Base-by-base conservation (phyloP, 2,888 invertebrate species). In the Thera britannica region DNA sequence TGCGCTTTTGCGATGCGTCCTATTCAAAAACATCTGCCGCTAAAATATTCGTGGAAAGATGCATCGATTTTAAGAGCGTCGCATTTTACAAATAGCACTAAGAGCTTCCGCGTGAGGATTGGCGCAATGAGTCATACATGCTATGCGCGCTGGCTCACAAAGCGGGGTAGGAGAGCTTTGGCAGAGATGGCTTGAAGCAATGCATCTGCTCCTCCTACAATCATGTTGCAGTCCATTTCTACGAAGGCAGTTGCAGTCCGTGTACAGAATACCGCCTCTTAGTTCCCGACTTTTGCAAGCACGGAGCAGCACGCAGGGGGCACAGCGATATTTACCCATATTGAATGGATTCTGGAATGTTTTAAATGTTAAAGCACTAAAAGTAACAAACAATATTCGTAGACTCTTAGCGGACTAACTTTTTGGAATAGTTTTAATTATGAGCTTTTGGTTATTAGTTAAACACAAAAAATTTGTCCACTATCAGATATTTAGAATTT, bases 181-280 rank as follows among this genome's bases (percentile, higher is more conserved):
- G 71, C 93, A 93, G 3, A 83, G 81, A 0, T 38, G 4, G n/a
- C 89, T 82, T 1, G 89, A 89, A 60, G 85, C 86, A 70, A 93
- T 92, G 74, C 95, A 94, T 46, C 91, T 93, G 62, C 84, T 91
- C 70, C 95, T 86, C 8, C 90, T 91, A 74, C 95, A 95, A 66
- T 94, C 92, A 70, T 94, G 93, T 76, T 95, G 95, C 41, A 95
- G 81, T 0, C 95, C 95, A 74, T 95, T 95, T 65, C 95, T 87
- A 38, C 94, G 93, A 48, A 94, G 85, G 73, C 95, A 95, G 71
- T 87, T 87, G 73, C 95, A 95, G 67, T 95, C 94, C 0, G 90
- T 92, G 68, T 92, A 92, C 8, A 95, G 80, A 55, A 92, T 79
- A 34, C 95, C 90, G 6, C 93, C 94, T 56, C 94, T 86, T 34